Base-by-base conservation (phyloP, 2,797 vertebrate genomes). In the Parauchenoglanis punctatus region DNA sequence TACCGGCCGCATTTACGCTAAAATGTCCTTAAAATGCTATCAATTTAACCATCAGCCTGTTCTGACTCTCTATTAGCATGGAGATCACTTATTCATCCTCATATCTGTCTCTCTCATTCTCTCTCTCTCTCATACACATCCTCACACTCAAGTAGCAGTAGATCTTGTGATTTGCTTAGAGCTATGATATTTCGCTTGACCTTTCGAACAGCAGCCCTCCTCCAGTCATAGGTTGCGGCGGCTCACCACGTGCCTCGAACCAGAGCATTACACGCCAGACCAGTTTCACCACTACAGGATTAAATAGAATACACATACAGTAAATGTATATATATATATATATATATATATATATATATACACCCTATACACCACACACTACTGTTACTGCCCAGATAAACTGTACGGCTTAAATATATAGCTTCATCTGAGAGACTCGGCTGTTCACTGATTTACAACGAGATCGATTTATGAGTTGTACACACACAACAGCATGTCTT, bases 91-190 rank as follows among this genome's bases (percentile, higher is more conserved):
- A 1, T 11, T 59, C 76, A 40, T 35, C 31, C 40, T 81, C 58
- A 61, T 81, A 91, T 68, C 81, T 78, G 17, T 84, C 31, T 90
- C 91, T 61, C 81, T 72, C 85, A 89, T 68, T 17, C 83, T 91
- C 63, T 92, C 81, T 87, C 72, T 84, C 68, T 88, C 85, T 89
- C 84, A n/a, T 82, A 10, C 25, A 65, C 59, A 28, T 13, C 7
- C 3, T 82, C 4, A 28, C 23, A 81, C 40, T 63, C 85, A 63
- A 58, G 87, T 4, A n/a, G 84, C 89, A 87, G 85, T 87, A 90
- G 92, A 94, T 95, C 95, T 96, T 96, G 95, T 96, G 96, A 96
- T 95, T 94, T 92, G 94, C 95, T 95, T 91, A 86, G 89, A 96
- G 94, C 94, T 94, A 91, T 92, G 89, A 93, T 95, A 92, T 94